Percentiles rank a stretch among this genome's conserved stretches.
These are phyloP conservation scores for Drosophila santomea DNA, from an alignment of 1,140 invertebrate genomes.

Conservation along the genomic window DNA sequence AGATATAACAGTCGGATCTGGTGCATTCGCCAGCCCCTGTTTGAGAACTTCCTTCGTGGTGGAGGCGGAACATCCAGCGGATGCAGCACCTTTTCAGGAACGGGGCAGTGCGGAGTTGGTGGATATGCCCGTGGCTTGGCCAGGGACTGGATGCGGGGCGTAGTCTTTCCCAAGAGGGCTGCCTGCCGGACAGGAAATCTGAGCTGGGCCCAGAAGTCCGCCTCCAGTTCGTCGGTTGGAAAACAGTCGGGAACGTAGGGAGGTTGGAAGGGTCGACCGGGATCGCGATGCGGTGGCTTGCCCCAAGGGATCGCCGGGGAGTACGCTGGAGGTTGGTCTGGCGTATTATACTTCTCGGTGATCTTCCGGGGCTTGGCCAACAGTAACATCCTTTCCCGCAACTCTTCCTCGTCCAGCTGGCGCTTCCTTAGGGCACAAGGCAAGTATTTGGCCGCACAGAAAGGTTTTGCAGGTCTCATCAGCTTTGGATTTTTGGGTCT, in stretches of 20 bases:
- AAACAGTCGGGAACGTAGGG: constrained; percentile 49
- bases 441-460: constrained; percentile 30
- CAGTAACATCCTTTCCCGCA: constrained; percentile 8
- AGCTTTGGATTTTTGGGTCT: neutral
- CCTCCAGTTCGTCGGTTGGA: constrained; percentile 36
- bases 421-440: constrained; percentile 20
- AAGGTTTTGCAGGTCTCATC: neutral
- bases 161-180: constrained; percentile 20
- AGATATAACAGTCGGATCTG: constrained; percentile 52
- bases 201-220: constrained; percentile 52
- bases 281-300: constrained; percentile 39
- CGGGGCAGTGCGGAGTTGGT: constrained; percentile 39
- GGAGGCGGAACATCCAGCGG: constrained; percentile 38
- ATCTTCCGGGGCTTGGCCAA: constrained; percentile 38
- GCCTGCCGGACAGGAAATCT: constrained; percentile 51
- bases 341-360: constrained; percentile 42
- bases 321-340: constrained; percentile 24
- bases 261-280: constrained; percentile 55
- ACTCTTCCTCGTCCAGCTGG: constrained; percentile 1
- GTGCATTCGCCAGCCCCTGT: constrained; percentile 48
- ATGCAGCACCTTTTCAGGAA: constrained; percentile 5
- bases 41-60: constrained; percentile 44
- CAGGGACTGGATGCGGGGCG: constrained; percentile 41
- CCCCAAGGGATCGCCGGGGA: constrained; percentile 47
- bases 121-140: constrained; percentile 37